Conservation (phyloP, 2,797 vertebrate species). For the Zenarchopterus dispar region DNA sequence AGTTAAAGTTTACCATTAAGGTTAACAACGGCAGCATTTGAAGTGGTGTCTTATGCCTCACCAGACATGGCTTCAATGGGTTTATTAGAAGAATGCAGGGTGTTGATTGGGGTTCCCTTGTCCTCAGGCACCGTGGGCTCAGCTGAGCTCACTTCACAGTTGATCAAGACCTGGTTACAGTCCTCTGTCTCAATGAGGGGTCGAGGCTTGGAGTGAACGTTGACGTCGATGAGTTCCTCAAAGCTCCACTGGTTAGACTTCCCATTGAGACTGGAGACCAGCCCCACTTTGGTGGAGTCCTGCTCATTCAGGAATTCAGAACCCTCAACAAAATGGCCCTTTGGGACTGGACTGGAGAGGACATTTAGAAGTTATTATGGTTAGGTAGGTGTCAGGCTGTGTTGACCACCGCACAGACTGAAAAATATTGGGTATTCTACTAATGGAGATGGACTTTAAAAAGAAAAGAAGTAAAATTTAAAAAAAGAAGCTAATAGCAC, state of each 20-base stretch:
- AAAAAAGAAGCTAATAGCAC: too few relatives aligned
- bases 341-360: constrained; percentile 73
- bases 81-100: constrained; percentile 83
- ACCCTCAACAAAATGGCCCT: constrained; percentile 71
- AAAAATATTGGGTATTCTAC: too few relatives aligned
- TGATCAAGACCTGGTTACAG: constrained; percentile 82
- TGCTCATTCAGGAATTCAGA: constrained; percentile 80
- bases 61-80: constrained; percentile 88
- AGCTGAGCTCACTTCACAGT: constrained; percentile 75
- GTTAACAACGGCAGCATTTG: rapidly evolving
- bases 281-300: constrained; percentile 71
- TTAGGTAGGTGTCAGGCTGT: too few relatives aligned
- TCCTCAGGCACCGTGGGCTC: constrained; percentile 84
- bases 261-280: constrained; percentile 80
- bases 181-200: constrained; percentile 77
- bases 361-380: background rate
- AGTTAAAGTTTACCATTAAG: background rate
- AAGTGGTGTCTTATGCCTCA: constrained; percentile 49
- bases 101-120: constrained; percentile 79
- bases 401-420: too few relatives aligned
- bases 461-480: too few relatives aligned
- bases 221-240: constrained; percentile 86
- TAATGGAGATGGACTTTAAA: too few relatives aligned
- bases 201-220: constrained; percentile 79
- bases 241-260: constrained; percentile 86